phyloP scores from a whole-genome alignment of 2,888 invertebrate species.

The Icerya purchasi region DNA sequence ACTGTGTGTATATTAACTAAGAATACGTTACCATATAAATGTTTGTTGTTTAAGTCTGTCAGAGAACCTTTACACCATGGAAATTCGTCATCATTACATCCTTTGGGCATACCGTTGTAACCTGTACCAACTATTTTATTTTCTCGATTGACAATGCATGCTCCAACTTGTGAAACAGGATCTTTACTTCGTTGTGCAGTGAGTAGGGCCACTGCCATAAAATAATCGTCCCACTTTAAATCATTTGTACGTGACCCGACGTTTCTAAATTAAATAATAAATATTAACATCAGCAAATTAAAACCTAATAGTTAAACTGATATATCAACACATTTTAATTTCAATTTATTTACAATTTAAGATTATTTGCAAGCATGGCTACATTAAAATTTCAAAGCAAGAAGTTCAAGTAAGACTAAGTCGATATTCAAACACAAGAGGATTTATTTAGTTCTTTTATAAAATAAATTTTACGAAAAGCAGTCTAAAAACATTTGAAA shows the following conservation, averaged over 20 bases:
- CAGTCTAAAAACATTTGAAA: too few species aligned
- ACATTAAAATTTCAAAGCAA: too few species aligned
- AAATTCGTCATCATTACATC: constrained; percentile 68
- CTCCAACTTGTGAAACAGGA: constrained; percentile 80
- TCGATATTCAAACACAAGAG: too few species aligned
- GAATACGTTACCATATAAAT: constrained; percentile 48
- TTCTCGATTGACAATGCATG: constrained; percentile 71
- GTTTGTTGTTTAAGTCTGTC: constrained; percentile 49
- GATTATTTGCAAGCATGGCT: too few species aligned
- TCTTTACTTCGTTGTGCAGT: constrained; percentile 89
- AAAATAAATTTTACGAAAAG: too few species aligned
- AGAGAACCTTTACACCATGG: constrained; percentile 59
- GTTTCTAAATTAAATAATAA: too few species aligned
- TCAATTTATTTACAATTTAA: too few species aligned
- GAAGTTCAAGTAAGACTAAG: too few species aligned
- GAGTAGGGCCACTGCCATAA: constrained; percentile 80
- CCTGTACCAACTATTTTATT: constrained; percentile 82
- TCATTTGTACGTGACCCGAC: constrained; percentile 13
- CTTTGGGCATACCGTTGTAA: constrained; percentile 91
- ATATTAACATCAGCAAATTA: too few species aligned
- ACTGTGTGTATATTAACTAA: background rate
- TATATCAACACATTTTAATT: too few species aligned
- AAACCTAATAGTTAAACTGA: too few species aligned
- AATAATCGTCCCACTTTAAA: constrained; percentile 79
- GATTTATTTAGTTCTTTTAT: too few species aligned